Base-by-base conservation (phyloP, 2,888 invertebrate genomes). In the Yponomeuta malinellus region DNA sequence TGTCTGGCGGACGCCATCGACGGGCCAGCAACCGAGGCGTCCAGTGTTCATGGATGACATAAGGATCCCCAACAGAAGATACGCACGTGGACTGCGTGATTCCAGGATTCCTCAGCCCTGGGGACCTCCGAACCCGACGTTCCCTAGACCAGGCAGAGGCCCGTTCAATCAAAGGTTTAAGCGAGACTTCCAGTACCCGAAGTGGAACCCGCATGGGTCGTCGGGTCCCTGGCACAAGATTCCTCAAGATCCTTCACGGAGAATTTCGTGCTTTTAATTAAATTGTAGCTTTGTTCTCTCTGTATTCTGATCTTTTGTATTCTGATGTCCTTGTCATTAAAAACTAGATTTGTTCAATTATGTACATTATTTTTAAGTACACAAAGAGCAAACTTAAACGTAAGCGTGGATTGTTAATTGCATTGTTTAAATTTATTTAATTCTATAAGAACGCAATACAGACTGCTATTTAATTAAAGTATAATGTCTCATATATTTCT, bases 31-130 rank as follows among this genome's bases (percentile, higher is more conserved):
- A 43, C 43, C 43, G 43, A 43, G 43, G 43, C 43, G 43, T 43
- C 70, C 67, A 3, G 4, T n/a, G 9, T 63, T 52, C 63, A 70
- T 70, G 12, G 72, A 72, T 64, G 72, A 70, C 66, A 33, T 72
- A 6, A 67, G 43, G 15, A 2, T 70, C 12, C 68, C 67, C 10
- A 72, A 72, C 31, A 70, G 33, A n/a, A 48, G 71, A 63, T 66
- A 71, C 48, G 67, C 71, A n/a, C 59, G 70, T n/a, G 29, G 65
- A 6, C n/a, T 37, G 59, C 23, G 9, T 1, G 23, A 4, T 12
- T 4, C 12, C 31, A n/a, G n/a, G 1, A 23, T 43, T 2, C 68
- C 43, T 48, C 10, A 23, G 10, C 68, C 68, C 23, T 37, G 43
- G 43, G 4, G 8, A 37, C 43, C 43, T 43, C 68, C 68, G 4